A percentile compares a stretch with the other conserved stretches of the same genome.
phyloP scores from a whole-genome alignment of 2,797 vertebrate genomes.

The Coilia nasus region DNA sequence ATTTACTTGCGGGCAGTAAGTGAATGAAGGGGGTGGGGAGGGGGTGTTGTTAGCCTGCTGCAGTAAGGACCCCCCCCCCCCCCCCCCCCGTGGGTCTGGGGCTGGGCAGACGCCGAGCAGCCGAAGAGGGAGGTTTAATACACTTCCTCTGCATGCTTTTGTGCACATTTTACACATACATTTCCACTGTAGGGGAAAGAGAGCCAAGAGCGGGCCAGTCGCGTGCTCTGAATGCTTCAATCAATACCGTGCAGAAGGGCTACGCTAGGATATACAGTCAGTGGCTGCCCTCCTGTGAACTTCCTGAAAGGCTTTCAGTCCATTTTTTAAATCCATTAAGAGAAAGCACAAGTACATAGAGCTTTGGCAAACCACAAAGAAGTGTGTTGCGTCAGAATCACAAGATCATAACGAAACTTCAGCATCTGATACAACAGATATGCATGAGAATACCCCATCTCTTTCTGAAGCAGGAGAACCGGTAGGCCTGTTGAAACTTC shows the following conservation, averaged over 20 bases:
- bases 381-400: not conserved
- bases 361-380: not conserved
- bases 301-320: not conserved
- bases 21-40: not conserved
- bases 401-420: not conserved
- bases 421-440: too few species aligned
- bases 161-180: not conserved
- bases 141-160: conserved; percentile 1
- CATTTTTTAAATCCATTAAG: conserved; percentile 6
- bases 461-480: too few species aligned
- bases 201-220: not conserved
- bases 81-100: not conserved
- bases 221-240: not conserved
- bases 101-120: not conserved
- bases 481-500: too few species aligned
- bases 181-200: not conserved
- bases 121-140: not conserved
- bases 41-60: not conserved
- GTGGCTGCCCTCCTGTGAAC: conserved; percentile 12
- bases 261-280: conserved; percentile 29
- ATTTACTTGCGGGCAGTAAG: not conserved
- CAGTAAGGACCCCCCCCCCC: not conserved
- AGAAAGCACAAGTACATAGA: not conserved
- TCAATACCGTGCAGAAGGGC: not conserved
- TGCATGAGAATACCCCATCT: too few species aligned